Conservation (phyloP, 1,140 invertebrate genomes). For the Zaprionus ghesquierei region DNA sequence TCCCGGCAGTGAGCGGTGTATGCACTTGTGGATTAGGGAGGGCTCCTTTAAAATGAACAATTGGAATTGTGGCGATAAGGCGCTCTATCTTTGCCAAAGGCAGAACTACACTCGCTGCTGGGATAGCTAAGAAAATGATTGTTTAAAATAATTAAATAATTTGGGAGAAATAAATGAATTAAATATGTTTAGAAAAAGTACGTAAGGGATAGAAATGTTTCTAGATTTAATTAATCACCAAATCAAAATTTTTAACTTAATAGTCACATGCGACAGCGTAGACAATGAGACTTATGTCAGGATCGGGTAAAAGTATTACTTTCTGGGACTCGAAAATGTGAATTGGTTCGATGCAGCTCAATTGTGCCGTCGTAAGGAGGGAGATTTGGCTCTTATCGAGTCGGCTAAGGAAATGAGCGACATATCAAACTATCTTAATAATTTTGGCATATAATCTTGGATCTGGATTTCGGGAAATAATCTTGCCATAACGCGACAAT, state of each 20-base stretch:
- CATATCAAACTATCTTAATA: not conserved
- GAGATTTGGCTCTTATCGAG: slow-evolving; percentile 31
- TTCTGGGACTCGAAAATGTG: not conserved
- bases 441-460: not conserved
- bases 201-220: no score
- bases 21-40: slow-evolving; percentile 15
- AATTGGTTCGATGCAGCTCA: slow-evolving; percentile 29
- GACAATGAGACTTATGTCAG: not conserved
- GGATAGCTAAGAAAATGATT: no score
- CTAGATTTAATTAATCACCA: no score
- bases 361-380: slow-evolving; percentile 9
- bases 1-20: slow-evolving; percentile 31
- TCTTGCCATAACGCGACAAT: slow-evolving; percentile 16
- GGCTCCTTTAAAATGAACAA: slow-evolving; percentile 36
- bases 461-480: slow-evolving; percentile 47
- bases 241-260: no score
- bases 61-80: not conserved
- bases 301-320: slow-evolving; percentile 29
- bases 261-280: not conserved
- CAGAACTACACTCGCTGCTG: slow-evolving; percentile 3
- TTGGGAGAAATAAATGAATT: no score
- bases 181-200: no score
- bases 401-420: slow-evolving; percentile 12
- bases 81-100: slow-evolving; percentile 8
- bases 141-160: no score